A percentile compares a stretch with the other conserved stretches of the same genome.
Conservation (phyloP, 2,797 vertebrate species). For the Peromyscus melanophrys region DNA sequence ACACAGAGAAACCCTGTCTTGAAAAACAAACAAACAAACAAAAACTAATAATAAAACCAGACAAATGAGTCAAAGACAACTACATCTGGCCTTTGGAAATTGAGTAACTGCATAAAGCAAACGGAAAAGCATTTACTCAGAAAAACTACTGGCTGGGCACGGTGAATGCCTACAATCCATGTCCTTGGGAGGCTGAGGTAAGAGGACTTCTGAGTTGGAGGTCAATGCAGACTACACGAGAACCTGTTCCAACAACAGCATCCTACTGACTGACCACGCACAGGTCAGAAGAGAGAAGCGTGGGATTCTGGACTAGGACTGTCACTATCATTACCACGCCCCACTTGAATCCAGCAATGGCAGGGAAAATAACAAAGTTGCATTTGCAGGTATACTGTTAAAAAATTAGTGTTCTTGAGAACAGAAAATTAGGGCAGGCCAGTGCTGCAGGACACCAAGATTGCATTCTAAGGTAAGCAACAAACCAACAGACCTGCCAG, state of each 20-base stretch:
- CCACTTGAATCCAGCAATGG: neutral
- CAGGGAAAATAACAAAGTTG: neutral
- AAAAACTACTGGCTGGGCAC: neutral
- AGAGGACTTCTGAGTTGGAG: neutral
- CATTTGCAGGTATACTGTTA: neutral
- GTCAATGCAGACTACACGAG: neutral
- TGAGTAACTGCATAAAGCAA: neutral
- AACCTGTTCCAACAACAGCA: neutral
- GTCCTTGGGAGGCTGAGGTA: neutral
- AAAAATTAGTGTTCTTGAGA: neutral
- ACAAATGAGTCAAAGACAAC: neutral
- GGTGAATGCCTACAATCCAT: neutral
- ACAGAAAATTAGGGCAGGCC: neutral
- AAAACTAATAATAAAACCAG: neutral
- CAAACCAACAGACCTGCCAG: neutral
- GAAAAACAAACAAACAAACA: too few species aligned
- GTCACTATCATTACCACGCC: neutral
- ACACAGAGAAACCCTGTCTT: too few species aligned
- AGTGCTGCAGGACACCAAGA: neutral
- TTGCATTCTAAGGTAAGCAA: neutral
- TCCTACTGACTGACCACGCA: neutral
- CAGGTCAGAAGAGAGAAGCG: neutral
- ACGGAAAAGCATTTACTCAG: neutral
- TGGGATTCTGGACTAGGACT: neutral
- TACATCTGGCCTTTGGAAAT: neutral